Percentiles rank a stretch among this genome's conserved stretches.
Conservation (phyloP, 2,113 vertebrate species). For the Mystacornis crossleyi region DNA sequence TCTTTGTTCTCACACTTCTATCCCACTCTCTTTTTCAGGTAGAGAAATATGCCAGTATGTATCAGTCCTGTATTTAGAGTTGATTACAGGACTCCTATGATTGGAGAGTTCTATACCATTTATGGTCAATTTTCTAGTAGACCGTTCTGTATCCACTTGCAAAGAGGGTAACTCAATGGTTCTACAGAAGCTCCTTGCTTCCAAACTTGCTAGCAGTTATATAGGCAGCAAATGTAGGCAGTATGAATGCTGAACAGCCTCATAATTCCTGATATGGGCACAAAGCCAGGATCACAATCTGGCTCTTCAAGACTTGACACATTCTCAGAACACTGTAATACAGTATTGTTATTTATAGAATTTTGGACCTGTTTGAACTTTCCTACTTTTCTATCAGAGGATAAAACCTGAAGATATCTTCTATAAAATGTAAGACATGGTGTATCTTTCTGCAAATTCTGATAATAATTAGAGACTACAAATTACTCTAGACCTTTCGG, state of each 20-base stretch:
- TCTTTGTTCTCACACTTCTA: neutral
- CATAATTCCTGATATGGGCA: conserved; percentile 19
- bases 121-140: neutral
- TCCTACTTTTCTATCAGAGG: neutral
- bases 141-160: neutral
- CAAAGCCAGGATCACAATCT: conserved; percentile 60
- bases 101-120: neutral
- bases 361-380: conserved; percentile 26
- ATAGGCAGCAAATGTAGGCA: conserved; percentile 3
- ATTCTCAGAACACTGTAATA: conserved; percentile 40
- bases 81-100: neutral
- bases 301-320: conserved; percentile 42
- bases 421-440: neutral
- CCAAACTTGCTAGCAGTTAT: neutral
- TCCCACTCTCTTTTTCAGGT: neutral
- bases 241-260: neutral
- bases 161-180: neutral
- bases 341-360: conserved; percentile 49
- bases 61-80: neutral
- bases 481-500: neutral
- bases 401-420: neutral
- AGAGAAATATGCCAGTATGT: neutral
- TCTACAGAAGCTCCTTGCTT: neutral
- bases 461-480: neutral
- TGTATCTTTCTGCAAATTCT: neutral